Conservation (phyloP, 64 coral and sea anemone species). For the Anthopleura sola region DNA sequence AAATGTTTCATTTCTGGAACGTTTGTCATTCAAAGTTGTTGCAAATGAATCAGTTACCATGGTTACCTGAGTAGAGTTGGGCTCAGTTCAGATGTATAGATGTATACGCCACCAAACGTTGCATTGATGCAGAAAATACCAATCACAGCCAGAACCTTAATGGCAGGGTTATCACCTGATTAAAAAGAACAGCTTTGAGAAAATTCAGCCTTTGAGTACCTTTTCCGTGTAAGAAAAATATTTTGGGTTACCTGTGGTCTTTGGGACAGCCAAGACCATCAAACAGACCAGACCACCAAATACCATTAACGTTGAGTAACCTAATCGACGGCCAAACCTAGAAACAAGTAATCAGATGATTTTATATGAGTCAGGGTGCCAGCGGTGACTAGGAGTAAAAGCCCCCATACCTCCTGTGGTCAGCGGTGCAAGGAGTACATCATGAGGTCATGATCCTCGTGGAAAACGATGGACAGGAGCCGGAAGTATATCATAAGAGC, state of each 20-base stretch:
- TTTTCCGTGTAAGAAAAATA: background rate
- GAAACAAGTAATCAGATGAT: background rate
- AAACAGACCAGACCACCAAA: constrained; percentile 32
- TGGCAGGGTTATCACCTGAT: constrained; percentile 22
- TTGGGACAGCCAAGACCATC: constrained; percentile 45
- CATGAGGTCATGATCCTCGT: too few species aligned
- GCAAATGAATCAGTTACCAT: background rate
- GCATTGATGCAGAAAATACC: constrained; percentile 28
- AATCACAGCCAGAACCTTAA: constrained; percentile 35
- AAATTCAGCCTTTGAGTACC: background rate
- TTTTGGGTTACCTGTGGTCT: background rate
- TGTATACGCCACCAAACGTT: constrained; percentile 31
- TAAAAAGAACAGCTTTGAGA: background rate
- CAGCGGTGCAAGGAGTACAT: too few species aligned
- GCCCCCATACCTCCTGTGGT: background rate
- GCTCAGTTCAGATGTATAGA: constrained; percentile 41
- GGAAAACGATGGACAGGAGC: too few species aligned
- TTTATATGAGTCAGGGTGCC: background rate
- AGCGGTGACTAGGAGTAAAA: background rate
- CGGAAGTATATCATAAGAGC: too few species aligned
- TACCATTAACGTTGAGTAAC: constrained; percentile 32
- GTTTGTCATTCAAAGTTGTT: background rate
- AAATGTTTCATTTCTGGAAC: background rate
- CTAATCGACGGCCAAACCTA: constrained; percentile 39
- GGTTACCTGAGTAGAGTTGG: constrained; percentile 47